A percentile compares a stretch with the other conserved stretches of the same genome.
These are phyloP conservation scores for Frieseomelitta varia DNA, from an alignment of 1,140 invertebrate species.

Conservation along the genomic window DNA sequence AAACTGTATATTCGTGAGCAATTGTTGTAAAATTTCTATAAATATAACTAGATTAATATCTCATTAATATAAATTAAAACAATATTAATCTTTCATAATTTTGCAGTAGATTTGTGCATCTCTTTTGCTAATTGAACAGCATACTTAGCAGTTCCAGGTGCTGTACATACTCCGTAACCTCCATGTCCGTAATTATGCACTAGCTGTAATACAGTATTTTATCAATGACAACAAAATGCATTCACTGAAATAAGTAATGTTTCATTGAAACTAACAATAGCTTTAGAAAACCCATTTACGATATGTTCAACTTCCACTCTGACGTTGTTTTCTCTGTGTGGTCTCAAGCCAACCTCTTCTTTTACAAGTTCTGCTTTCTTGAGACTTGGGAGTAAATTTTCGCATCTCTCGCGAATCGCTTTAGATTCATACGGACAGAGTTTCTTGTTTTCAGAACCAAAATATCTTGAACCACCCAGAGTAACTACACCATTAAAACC, in stretches of 20 bases:
- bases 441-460: constrained; percentile 88
- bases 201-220: constrained; percentile 81
- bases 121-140: constrained; percentile 87
- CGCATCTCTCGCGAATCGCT: constrained; percentile 89
- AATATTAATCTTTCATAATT: constrained; percentile 55
- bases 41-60: not conserved
- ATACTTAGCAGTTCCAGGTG: constrained; percentile 91
- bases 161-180: constrained; percentile 93
- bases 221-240: not conserved
- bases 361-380: constrained; percentile 85
- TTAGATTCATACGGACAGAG: constrained; percentile 87
- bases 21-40: not conserved
- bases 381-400: constrained; percentile 87
- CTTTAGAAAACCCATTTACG: constrained; percentile 50
- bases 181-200: constrained; percentile 97
- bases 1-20: constrained; percentile 49
- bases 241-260: constrained; percentile 17
- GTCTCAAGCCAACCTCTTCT: constrained; percentile 90
- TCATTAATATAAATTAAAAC: not conserved
- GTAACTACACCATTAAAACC: constrained; percentile 88
- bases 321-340: constrained; percentile 87
- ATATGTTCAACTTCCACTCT: constrained; percentile 88
- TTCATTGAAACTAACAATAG: constrained; percentile 63
- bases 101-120: constrained; percentile 73
- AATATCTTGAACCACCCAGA: constrained; percentile 91